A percentile compares a stretch with the other conserved stretches of the same genome.
phyloP scores from a whole-genome alignment of 2,888 invertebrate genomes.

The Noctua comes region DNA sequence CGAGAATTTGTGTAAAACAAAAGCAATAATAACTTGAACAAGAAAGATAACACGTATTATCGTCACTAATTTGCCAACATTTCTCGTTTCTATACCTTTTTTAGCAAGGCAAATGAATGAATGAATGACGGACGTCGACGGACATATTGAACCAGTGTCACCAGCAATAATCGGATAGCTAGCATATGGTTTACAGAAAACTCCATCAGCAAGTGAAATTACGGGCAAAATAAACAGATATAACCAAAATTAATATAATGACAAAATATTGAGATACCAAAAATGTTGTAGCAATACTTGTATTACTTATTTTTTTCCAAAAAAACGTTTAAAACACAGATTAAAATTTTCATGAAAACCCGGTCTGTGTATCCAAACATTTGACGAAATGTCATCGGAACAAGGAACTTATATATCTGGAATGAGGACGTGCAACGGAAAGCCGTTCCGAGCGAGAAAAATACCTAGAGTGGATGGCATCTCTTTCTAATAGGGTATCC shows the following conservation, averaged over 20 bases:
- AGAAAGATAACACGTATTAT: slow-evolving; percentile 85
- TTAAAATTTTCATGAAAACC: neutral
- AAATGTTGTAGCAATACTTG: neutral
- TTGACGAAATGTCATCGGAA: neutral
- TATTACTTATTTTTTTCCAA: neutral
- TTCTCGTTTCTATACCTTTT: slow-evolving; percentile 85
- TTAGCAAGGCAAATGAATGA: slow-evolving; percentile 84
- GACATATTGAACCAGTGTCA: slow-evolving; percentile 75
- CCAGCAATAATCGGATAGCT: slow-evolving; percentile 57
- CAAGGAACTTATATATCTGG: too few species aligned
- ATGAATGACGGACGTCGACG: slow-evolving; percentile 76
- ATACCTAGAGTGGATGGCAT: too few species aligned
- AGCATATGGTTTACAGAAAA: neutral
- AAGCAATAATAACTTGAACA: slow-evolving; percentile 72
- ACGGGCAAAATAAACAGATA: neutral
- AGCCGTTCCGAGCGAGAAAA: too few species aligned
- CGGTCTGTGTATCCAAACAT: slow-evolving; percentile 38
- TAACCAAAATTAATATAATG: neutral
- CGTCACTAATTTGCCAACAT: slow-evolving; percentile 87
- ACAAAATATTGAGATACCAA: neutral
- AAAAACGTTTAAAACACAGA: too few species aligned
- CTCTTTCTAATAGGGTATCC: too few species aligned
- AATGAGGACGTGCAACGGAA: too few species aligned
- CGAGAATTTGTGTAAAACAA: slow-evolving; percentile 64
- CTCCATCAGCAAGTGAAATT: too few species aligned